phyloP scores from a whole-genome alignment of 2,797 vertebrate species.

The Melanotaenia pygmaea region DNA sequence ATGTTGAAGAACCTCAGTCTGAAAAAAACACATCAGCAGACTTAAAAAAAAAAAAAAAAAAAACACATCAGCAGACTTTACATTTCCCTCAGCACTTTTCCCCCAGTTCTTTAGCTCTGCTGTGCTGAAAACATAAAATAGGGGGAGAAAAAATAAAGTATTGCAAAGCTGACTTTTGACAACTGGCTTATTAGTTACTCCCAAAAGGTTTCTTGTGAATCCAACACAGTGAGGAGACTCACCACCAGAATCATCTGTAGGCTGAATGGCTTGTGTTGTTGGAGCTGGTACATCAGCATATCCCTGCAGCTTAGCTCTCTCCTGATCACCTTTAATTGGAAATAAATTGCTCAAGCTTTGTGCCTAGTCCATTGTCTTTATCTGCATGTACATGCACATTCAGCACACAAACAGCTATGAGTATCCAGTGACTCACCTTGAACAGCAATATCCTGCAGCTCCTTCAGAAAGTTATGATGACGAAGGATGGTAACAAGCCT shows the following conservation, averaged over 20 bases:
- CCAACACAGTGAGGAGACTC: slow-evolving; percentile 57
- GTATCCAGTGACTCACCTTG: slow-evolving; percentile 83
- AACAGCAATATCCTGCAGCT: slow-evolving; percentile 91
- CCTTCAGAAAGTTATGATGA: slow-evolving; percentile 91
- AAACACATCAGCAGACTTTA: slow-evolving; percentile 27
- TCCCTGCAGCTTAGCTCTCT: slow-evolving; percentile 78
- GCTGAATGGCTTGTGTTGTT: slow-evolving; percentile 69
- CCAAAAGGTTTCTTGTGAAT: neutral
- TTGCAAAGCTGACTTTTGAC: slow-evolving; percentile 30
- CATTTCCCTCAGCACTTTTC: slow-evolving; percentile 29
- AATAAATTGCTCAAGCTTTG: neutral
- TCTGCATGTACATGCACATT: neutral
- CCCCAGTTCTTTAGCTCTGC: neutral
- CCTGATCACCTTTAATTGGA: slow-evolving; percentile 81
- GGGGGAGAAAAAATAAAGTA: slow-evolving; percentile 2
- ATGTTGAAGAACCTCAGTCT: slow-evolving; percentile 1
- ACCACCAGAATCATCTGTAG: slow-evolving; percentile 67
- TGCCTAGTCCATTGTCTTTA: neutral
- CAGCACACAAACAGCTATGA: neutral
- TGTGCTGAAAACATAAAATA: slow-evolving; percentile 38
- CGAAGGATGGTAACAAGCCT: slow-evolving; percentile 91
- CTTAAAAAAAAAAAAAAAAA: neutral
- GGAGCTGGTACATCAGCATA: slow-evolving; percentile 69
- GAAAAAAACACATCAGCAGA: no score
- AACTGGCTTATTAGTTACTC: slow-evolving; percentile 10